These are phyloP conservation scores for Haliclystus octoradiatus DNA, from an alignment of 30 jellyfish, hydroid and myxozoan species.

Conservation along the genomic window DNA sequence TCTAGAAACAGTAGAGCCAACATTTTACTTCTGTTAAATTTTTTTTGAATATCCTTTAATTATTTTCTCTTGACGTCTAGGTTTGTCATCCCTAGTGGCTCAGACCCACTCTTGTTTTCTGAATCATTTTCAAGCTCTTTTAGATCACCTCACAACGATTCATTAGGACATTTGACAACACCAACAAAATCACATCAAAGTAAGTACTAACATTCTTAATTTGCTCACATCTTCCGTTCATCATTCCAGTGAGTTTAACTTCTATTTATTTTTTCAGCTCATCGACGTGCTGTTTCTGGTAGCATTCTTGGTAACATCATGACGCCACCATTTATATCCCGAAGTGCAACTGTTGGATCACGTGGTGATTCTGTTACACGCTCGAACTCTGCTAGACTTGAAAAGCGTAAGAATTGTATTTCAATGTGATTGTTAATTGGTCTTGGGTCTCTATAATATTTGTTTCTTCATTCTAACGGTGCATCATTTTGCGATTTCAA, in stretches of 20 bases:
- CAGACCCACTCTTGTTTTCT: not conserved
- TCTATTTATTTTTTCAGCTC: conserved; percentile 22
- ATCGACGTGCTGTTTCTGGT: conserved; percentile 69
- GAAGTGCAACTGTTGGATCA: conserved; percentile 64
- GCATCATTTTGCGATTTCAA: not conserved
- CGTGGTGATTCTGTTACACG: conserved; percentile 30
- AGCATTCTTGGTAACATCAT: conserved; percentile 76
- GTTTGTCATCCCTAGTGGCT: not conserved
- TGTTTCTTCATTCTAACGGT: not conserved
- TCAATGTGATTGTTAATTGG: no score
- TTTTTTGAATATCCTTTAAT: no score
- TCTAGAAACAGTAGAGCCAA: no score
- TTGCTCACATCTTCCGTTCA: no score
- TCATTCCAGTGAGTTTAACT: no score
- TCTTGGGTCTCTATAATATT: not conserved
- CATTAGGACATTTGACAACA: no score
- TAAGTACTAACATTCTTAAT: no score
- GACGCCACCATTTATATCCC: conserved; percentile 55
- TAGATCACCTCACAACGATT: no score
- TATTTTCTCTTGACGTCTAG: no score
- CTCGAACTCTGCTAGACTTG: not conserved
- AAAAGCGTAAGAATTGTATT: not conserved
- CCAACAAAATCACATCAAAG: no score
- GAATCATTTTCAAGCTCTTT: not conserved
- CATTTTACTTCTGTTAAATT: no score